phyloP scores from a whole-genome alignment of 2,888 invertebrate genomes.

The Euplagia quadripunctaria region DNA sequence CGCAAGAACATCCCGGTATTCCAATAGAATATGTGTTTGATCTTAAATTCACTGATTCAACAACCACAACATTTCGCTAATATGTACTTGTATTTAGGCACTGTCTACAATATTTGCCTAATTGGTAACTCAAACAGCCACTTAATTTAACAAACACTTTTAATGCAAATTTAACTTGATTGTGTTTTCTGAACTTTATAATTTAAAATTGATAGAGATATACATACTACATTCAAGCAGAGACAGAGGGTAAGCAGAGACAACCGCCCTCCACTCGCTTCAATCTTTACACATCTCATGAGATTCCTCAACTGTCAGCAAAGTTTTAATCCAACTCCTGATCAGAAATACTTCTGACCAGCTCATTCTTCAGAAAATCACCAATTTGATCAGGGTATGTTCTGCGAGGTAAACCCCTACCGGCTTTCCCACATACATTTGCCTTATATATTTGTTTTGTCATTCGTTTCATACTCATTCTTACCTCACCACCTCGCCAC shows the following conservation, averaged over 20 bases:
- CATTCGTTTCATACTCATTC: fast-evolving
- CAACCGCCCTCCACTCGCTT: not conserved
- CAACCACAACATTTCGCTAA: not conserved
- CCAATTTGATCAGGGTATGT: not conserved
- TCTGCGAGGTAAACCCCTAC: too few species aligned
- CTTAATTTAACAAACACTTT: not conserved
- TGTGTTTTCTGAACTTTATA: not conserved
- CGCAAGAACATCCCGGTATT: not conserved
- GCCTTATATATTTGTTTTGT: not conserved
- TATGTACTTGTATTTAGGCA: not conserved
- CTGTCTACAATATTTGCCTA: not conserved
- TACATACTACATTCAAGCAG: not conserved
- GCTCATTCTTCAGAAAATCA: not conserved
- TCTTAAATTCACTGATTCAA: not conserved
- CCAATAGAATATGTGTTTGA: not conserved
- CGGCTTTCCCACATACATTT: too few species aligned
- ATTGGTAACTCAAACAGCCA: not conserved
- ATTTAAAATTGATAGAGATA: not conserved
- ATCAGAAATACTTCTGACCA: not conserved
- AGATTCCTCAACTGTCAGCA: not conserved
- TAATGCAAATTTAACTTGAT: too few species aligned
- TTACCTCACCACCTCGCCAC: not conserved
- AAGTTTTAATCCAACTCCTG: not conserved
- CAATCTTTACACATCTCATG: not conserved
- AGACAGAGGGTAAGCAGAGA: not conserved